Conservation (phyloP, 2,797 vertebrate genomes). For the Spinus pinus region DNA sequence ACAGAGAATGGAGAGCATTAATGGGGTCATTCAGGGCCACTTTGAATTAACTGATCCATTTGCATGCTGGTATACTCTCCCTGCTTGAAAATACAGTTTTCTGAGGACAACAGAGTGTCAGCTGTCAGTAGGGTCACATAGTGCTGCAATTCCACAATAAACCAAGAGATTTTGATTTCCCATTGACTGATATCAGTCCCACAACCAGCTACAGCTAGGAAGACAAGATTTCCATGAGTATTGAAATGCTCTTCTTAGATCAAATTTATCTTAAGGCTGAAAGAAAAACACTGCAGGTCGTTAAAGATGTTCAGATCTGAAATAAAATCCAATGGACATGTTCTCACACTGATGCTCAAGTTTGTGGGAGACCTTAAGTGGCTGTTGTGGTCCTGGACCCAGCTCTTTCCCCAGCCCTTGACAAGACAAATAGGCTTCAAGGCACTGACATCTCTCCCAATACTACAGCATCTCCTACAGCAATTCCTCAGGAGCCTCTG, state of each 20-base stretch:
- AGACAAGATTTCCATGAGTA: background rate
- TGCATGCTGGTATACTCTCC: background rate
- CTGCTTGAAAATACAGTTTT: background rate
- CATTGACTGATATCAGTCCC: background rate
- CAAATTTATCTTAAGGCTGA: background rate
- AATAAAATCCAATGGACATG: background rate
- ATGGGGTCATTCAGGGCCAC: background rate
- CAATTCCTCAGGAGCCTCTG: background rate
- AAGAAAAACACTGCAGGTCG: background rate
- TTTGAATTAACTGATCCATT: slow-evolving; percentile 12
- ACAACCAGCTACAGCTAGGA: background rate
- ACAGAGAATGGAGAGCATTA: background rate
- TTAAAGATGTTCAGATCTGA: background rate
- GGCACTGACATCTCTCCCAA: background rate
- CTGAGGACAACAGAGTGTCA: background rate
- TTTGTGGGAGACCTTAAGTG: background rate
- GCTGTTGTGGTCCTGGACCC: fast-evolving
- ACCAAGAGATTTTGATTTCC: background rate
- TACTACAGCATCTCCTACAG: background rate
- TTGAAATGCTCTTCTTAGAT: background rate
- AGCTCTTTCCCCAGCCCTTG: background rate
- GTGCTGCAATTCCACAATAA: background rate
- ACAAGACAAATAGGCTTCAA: background rate
- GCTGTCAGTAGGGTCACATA: background rate
- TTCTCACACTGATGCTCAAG: fast-evolving